Conservation (phyloP, 2,113 vertebrate species). For the Rafetus swinhoei region DNA sequence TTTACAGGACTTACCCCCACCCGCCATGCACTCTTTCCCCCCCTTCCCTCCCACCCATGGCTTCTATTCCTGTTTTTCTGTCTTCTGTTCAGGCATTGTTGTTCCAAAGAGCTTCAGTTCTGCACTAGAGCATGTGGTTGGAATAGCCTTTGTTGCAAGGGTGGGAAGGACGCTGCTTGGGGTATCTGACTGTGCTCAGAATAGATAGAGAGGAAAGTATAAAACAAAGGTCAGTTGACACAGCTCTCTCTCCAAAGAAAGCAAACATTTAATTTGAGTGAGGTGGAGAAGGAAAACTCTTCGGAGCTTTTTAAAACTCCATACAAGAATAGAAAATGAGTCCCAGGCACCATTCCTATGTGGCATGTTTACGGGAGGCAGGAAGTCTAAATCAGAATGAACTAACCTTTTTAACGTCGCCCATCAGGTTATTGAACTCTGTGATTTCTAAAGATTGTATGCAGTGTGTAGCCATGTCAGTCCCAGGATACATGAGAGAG, state of each 20-base stretch:
- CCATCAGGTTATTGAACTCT: neutral
- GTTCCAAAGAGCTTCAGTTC: neutral
- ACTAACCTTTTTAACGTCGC: neutral
- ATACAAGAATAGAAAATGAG: neutral
- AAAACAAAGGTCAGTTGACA: neutral
- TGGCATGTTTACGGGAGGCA: neutral
- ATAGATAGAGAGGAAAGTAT: neutral
- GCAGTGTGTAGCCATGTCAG: neutral
- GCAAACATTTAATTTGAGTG: neutral
- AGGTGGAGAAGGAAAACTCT: neutral
- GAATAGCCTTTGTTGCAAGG: neutral
- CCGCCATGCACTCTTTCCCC: too few species aligned
- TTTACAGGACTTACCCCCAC: neutral
- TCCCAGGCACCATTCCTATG: fast-evolving
- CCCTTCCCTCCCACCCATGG: fast-evolving
- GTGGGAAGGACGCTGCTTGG: neutral
- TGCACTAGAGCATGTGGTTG: neutral
- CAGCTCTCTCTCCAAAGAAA: neutral
- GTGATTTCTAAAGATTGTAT: fast-evolving
- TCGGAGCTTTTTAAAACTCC: neutral
- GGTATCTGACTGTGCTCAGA: neutral
- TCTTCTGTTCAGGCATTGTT: neutral
- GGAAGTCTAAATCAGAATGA: fast-evolving
- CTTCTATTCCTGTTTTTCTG: neutral
- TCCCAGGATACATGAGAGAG: neutral